Conservation (phyloP, 2,888 invertebrate species). For the Andrena marginata region DNA sequence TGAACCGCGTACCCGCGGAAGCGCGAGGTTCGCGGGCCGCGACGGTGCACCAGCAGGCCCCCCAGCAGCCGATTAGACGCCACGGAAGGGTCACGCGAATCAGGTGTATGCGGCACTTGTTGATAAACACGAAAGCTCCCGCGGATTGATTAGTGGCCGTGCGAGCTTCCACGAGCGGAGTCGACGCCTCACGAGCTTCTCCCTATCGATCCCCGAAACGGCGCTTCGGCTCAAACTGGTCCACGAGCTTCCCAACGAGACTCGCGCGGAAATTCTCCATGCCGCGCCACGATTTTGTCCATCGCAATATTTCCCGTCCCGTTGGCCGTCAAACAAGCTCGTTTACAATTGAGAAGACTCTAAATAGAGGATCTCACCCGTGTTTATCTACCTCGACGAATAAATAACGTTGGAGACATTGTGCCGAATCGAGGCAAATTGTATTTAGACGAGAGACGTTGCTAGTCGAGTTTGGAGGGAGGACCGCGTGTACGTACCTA, state of each 20-base stretch:
- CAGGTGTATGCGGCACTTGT: constrained; percentile 75
- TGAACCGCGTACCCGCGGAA: constrained; percentile 6
- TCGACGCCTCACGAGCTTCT: constrained; percentile 73
- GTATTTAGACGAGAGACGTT: too few relatives aligned
- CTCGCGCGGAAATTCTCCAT: not conserved
- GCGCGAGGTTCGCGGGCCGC: not conserved
- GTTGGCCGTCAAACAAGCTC: too few relatives aligned
- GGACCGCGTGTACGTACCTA: constrained; percentile 32
- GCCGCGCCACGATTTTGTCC: not conserved
- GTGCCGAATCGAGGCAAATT: too few relatives aligned
- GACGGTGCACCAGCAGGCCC: constrained; percentile 12
- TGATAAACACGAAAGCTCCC: constrained; percentile 73
- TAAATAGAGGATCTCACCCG: too few relatives aligned
- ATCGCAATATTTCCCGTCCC: too few relatives aligned
- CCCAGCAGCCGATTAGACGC: constrained; percentile 9
- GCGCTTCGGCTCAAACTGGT: constrained; percentile 67
- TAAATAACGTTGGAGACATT: too few relatives aligned
- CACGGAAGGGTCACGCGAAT: constrained; percentile 42
- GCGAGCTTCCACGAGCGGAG: constrained; percentile 70
- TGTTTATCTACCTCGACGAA: too few relatives aligned
- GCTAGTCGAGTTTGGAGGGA: too few relatives aligned
- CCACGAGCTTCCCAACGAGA: constrained; percentile 31
- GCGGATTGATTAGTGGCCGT: constrained; percentile 70
- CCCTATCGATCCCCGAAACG: constrained; percentile 66
- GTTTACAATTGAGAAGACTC: too few relatives aligned